These are phyloP conservation scores for Cremastinae sp. DNA, from an alignment of 2,888 invertebrate species.

Conservation along the genomic window DNA sequence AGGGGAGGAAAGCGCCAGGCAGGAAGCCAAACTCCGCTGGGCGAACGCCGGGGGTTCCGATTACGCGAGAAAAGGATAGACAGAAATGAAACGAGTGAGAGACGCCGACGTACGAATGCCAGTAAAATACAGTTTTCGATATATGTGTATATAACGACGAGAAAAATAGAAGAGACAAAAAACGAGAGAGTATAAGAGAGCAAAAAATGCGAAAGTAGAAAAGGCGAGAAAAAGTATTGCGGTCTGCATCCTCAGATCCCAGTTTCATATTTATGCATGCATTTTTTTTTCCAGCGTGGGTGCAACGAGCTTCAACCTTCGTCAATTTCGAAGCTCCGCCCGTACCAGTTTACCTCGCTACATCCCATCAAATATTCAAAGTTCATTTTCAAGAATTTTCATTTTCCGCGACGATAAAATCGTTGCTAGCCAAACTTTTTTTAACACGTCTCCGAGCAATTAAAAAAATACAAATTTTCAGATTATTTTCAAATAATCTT, in stretches of 20 bases:
- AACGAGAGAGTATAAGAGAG: slow-evolving; percentile 31
- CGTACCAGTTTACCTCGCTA: slow-evolving; percentile 49
- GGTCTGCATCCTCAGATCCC: slow-evolving; percentile 30
- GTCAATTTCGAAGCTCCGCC: slow-evolving; percentile 72
- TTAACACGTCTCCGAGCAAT: no score
- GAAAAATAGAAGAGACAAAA: not conserved
- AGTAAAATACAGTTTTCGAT: no score
- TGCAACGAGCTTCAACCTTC: slow-evolving; percentile 71
- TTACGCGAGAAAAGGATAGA: slow-evolving; percentile 43
- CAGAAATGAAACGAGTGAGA: slow-evolving; percentile 22
- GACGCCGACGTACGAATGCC: not conserved
- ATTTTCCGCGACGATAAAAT: no score
- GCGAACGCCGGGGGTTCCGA: slow-evolving; percentile 52
- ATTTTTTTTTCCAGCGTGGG: slow-evolving; percentile 63
- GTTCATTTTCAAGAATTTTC: no score
- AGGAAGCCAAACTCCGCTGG: slow-evolving; percentile 54
- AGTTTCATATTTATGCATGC: slow-evolving; percentile 18
- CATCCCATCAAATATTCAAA: not conserved
- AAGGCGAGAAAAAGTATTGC: slow-evolving; percentile 40
- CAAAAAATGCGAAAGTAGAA: slow-evolving; percentile 7
- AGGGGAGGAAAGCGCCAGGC: slow-evolving; percentile 42
- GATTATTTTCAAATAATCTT: no score
- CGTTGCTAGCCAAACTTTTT: no score
- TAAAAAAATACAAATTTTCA: no score
- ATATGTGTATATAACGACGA: not conserved